Evolutionary conservation across 1,140 invertebrate species (phyloP), one percentile per base, ranked within the genome.

Genomic region (Bombus picipes): DNA sequence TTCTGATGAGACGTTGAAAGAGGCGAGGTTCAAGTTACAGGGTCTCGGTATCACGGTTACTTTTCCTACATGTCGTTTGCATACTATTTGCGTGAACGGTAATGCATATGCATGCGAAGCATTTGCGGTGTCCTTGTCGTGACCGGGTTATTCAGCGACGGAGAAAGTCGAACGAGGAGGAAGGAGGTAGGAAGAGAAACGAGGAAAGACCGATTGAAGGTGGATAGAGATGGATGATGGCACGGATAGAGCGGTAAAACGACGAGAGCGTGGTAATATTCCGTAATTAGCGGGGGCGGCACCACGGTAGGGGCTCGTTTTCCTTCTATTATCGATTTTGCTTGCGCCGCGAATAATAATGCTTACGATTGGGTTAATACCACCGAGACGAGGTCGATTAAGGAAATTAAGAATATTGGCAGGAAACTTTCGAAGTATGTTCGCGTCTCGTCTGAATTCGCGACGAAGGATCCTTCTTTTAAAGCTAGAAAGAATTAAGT

Each of bases 51-150:
- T 62, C 83, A 81, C 83, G 89, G 91, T 94, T 94, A 93, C 91
- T 93, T 94, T 94, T 92, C 81, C 89, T 91, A 84, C 90, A 89
- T 88, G 84, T 92, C 91, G 90, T 94, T 94, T 94, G 93, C 91
- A 93, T 93, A 92, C 91, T 91, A 92, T 94, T 94, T 93, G 91
- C 89, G 84, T 89, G 90, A 91, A 91, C 88, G 89, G 89, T 88
- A 87, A 94, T 94, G 94, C 93, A 94, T 94, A 94, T 94, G 93
- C 93, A 94, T 94, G 91, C 73, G 37, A 28, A 32, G 89, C 89
- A 90, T 92, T 85, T 87, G 87, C 84, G 75, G 91, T 88, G 86
- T 91, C 25, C 76, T 77, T 77, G 78, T 79, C 66, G 65, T 83
- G 88, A 89, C 88, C 84, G 81, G 84, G 77, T 89, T 89, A 89